A percentile compares a stretch with the other conserved stretches of the same genome.
phyloP scores from a whole-genome alignment of 1,140 invertebrate species.

The Heliconius nattereri region DNA sequence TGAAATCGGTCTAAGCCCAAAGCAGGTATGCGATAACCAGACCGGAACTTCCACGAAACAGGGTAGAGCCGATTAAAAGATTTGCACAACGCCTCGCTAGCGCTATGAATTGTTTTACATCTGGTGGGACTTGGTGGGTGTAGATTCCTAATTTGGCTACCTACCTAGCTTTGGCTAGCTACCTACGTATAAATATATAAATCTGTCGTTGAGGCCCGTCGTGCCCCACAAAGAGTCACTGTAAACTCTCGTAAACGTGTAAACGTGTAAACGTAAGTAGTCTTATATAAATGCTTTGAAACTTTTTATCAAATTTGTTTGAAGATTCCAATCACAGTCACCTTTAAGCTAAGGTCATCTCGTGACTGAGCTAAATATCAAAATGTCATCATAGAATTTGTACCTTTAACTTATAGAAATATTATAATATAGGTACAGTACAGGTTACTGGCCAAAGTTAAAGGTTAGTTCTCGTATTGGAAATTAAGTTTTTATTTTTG shows the following conservation, averaged over 20 bases:
- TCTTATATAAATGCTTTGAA: background rate
- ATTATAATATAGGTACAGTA: background rate
- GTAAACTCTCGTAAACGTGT: too few species aligned
- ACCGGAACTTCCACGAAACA: slow-evolving; percentile 29
- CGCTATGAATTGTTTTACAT: background rate
- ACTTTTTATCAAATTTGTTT: background rate
- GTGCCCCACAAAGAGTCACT: too few species aligned
- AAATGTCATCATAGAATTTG: background rate
- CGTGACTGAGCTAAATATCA: background rate
- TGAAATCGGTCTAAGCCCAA: slow-evolving; percentile 24
- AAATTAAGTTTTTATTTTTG: background rate
- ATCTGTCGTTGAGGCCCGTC: too few species aligned
- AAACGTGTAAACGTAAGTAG: too few species aligned
- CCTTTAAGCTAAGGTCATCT: background rate
- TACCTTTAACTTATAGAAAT: background rate
- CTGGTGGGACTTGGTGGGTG: background rate
- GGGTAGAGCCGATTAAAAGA: slow-evolving; percentile 33
- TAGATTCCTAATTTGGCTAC: background rate
- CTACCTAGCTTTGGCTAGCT: too few species aligned
- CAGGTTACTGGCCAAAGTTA: background rate
- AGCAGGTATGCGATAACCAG: slow-evolving; percentile 26
- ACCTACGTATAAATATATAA: too few species aligned
- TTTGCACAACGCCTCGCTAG: slow-evolving; percentile 25
- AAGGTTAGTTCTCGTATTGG: background rate
- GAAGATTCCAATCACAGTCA: background rate